Evolutionary conservation across 2,888 invertebrate genomes (phyloP), one percentile per base, ranked within the genome.

Genomic region (Papilio protenor): DNA sequence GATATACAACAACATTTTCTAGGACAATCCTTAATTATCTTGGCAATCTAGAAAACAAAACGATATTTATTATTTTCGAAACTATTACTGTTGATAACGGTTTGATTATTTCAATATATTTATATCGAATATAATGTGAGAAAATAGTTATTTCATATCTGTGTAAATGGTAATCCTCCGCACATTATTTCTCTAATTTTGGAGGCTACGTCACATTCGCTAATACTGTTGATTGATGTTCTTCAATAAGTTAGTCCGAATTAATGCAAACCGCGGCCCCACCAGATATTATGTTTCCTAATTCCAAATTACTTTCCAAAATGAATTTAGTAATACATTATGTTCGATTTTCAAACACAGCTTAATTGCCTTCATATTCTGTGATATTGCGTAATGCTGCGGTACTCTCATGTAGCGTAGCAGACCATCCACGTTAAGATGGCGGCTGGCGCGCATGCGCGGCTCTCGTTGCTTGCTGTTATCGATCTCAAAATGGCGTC

Each of bases 21-120:
- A 18, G n/a, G 47, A 61, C 16, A 76, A 76, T 52, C 47, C 14
- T 27, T 16, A 47, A 59, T 33, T 27, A 59, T 76, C 49, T 33
- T 52, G 27, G n/a, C 27, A 47, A 76, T 71, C 33, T 21, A 27
- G 23, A 5, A 23, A n/a, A 76, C 6, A n/a, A 71, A 61, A 23
- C 10, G 0, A 47, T 27, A 11, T 27, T 6, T 23, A 45, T 3
- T 23, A 23, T 49, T 47, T 21, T 21, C 0, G 0, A 18, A n/a
- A 33, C 21, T 12, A 52, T 14, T 47, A 78, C 23, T 59, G 27
- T 27, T 27, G 23, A 0, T n/a, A n/a, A 55, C n/a, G 1, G n/a
- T 55, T 49, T 16, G 16, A 16, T 16, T 49, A 16, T 5, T 49
- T 49, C 12, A 49, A 49, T 16, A 49, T 16, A 49, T 49, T 49